Conservation (phyloP, 2,797 vertebrate genomes). For the Pangasius sanitwongsei region DNA sequence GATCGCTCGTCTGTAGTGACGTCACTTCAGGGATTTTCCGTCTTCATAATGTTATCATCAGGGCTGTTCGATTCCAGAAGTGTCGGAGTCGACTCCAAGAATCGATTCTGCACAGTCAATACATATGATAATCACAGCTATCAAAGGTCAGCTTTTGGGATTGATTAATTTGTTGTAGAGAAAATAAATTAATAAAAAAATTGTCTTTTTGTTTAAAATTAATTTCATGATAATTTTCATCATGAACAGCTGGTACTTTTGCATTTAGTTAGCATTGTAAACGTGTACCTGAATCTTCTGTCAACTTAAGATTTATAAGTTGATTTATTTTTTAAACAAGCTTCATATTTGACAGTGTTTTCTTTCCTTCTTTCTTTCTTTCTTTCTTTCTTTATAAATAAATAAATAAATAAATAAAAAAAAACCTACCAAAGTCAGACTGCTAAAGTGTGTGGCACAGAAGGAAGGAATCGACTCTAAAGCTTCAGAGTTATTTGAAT, state of each 20-base stretch:
- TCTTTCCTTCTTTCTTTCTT: neutral
- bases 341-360: neutral
- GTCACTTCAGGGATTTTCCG: slow-evolving; percentile 67
- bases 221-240: neutral
- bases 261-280: neutral
- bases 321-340: neutral
- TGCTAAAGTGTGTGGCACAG: too few species aligned
- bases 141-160: neutral
- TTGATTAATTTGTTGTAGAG: neutral
- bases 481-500: slow-evolving; percentile 34
- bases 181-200: too few species aligned
- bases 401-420: neutral
- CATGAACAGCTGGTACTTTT: neutral
- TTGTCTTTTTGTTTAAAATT: neutral
- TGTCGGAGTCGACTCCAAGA: neutral
- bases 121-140: neutral
- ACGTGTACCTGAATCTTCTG: neutral
- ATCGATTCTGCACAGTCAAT: neutral
- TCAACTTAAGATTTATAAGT: neutral
- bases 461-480: slow-evolving; percentile 2
- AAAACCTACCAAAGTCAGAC: neutral
- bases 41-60: neutral
- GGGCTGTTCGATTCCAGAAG: neutral
- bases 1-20: slow-evolving; percentile 58
- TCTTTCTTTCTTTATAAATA: neutral